Evolutionary conservation across 2,797 vertebrate genomes (phyloP).

Genomic region (Micromesistius poutassou): DNA sequence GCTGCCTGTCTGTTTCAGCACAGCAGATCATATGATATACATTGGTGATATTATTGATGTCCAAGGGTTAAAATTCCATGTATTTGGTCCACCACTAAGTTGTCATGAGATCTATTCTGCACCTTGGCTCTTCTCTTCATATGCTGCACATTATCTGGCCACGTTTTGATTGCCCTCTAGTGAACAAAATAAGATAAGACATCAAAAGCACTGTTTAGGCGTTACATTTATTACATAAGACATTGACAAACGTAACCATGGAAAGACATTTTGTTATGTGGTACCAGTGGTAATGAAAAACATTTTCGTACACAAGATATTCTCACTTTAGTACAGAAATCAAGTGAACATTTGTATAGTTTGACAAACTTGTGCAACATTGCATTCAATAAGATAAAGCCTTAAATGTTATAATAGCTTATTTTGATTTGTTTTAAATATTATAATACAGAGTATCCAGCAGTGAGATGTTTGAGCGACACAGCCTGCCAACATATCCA

Average conservation of each 20-base stretch:
- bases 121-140: background rate
- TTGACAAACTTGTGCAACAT: slow-evolving; percentile 31
- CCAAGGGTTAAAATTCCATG: no score
- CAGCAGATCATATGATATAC: no score
- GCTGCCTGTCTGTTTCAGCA: no score
- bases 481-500: background rate
- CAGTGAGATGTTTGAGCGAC: background rate
- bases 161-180: slow-evolving; percentile 13
- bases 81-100: no score
- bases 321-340: slow-evolving; percentile 10
- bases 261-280: slow-evolving; percentile 1
- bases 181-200: slow-evolving; percentile 30
- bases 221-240: background rate
- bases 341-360: background rate
- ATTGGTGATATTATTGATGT: no score
- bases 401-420: slow-evolving; percentile 5
- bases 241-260: background rate
- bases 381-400: slow-evolving; percentile 21
- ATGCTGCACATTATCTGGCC: background rate
- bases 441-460: slow-evolving; percentile 13
- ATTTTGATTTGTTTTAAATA: slow-evolving; percentile 5
- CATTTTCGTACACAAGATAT: background rate
- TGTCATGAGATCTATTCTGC: no score
- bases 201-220: background rate
- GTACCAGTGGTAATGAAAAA: background rate